Base-by-base conservation (phyloP, 1,140 invertebrate genomes). In the Drosophila funebris region DNA sequence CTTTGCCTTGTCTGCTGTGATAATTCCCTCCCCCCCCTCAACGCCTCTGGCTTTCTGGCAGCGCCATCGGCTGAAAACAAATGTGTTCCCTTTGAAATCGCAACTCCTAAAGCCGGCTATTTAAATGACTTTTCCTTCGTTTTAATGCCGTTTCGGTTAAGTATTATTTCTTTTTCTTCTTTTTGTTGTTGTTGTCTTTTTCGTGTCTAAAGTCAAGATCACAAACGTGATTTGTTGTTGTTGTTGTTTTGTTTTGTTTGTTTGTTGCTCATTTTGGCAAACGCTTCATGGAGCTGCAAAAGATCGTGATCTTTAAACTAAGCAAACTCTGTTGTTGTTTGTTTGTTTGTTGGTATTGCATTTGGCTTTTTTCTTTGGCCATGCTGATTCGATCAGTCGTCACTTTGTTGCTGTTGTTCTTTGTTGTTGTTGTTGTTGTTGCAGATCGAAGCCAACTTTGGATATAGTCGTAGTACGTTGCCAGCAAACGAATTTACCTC, bases 301-400 rank as follows among this genome's bases (percentile, higher is more conserved):
- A 87, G 78, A 85, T 85, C 82, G 82, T 87, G 83, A 87, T 87
- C 82, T 87, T 87, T 87, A 88, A 88, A 70, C 78, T 76, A 67
- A 88, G 74, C 83, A 78, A 69, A 73, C 58, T 61, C 64, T 54
- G 57, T 63, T 56, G 58, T 60, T 64, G 39, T 36, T 71, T 54
- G 53, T 60, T 64, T 46, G 53, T 57, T 71, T 62, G 64, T 54
- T 29, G 18, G 24, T 48, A 62, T 16, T 69, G 66, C 64, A 68
- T 39, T 61, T 37, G 54, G 66, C 7, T 31, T 43, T 43, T 36
- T 27, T 43, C 31, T 48, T 61, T 76, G 63, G 71, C 66, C 68
- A 69, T 53, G 67, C 76, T 79, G 79, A 83, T 82, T 67, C 79
- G 82, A 87, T 87, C 83, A 88, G 78, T 87, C 82, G 78, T 87